These are phyloP conservation scores for Sepiola atlantica DNA, from an alignment of 2,888 invertebrate species.

Conservation along the genomic window DNA sequence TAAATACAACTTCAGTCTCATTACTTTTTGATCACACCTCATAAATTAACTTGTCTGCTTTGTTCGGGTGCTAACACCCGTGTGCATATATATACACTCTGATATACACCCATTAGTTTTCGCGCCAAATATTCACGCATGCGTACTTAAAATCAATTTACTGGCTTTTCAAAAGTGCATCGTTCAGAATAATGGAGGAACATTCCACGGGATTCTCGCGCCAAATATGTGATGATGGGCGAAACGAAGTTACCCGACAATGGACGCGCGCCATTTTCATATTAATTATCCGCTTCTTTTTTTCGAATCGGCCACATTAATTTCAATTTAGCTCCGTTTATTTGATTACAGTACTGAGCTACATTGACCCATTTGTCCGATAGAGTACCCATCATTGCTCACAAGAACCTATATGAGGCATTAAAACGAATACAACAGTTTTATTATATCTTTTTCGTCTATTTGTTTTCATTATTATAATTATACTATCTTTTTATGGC, in stretches of 20 bases:
- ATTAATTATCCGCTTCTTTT: background rate
- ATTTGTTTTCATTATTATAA: background rate
- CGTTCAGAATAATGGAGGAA: background rate
- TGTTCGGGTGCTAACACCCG: no score
- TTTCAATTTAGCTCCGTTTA: background rate
- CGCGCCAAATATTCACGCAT: background rate
- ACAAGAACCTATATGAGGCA: background rate
- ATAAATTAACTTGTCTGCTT: no score
- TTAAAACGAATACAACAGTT: background rate
- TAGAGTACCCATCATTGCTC: background rate
- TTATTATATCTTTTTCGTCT: background rate
- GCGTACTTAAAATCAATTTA: slow-evolving; percentile 10
- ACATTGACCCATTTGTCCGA: background rate
- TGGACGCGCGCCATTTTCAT: background rate
- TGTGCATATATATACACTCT: no score
- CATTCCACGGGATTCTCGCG: background rate
- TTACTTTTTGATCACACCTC: no score
- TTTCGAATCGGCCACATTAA: background rate
- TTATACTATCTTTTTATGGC: background rate
- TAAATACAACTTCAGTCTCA: no score
- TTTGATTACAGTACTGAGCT: background rate
- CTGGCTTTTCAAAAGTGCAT: background rate
- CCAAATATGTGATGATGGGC: slow-evolving; percentile 21
- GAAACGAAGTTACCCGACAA: background rate
- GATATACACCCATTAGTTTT: no score